Conservation (phyloP, 1,140 invertebrate species). For the Scaptomyza montana region DNA sequence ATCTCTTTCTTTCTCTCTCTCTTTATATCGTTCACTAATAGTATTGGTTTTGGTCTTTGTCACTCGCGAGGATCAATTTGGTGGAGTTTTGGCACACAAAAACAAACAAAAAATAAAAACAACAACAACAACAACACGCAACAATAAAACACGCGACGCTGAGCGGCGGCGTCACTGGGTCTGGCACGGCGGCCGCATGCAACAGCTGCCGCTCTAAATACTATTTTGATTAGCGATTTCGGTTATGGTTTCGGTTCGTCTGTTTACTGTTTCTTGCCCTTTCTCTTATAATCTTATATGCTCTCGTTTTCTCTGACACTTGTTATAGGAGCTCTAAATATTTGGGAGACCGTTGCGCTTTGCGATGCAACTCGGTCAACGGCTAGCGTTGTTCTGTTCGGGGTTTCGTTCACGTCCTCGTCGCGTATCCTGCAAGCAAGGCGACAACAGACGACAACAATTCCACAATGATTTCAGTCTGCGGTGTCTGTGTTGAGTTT, state of each 20-base stretch:
- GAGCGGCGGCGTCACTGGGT: conserved; percentile 69
- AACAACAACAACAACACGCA: conserved; percentile 28
- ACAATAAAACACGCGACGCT: conserved; percentile 39
- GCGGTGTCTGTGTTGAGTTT: conserved; percentile 18
- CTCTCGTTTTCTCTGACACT: conserved; percentile 10
- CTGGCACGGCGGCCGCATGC: conserved; percentile 67
- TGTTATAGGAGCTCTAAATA: neutral
- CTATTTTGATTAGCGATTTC: conserved; percentile 21
- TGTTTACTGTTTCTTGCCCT: neutral
- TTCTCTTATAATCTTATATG: neutral
- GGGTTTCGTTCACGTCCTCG: conserved; percentile 45
- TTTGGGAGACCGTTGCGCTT: conserved; percentile 21
- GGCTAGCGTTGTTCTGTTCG: conserved; percentile 68
- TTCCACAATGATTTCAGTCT: conserved; percentile 13
- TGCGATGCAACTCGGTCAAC: conserved; percentile 76
- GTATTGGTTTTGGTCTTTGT: conserved; percentile 19
- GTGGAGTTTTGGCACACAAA: conserved; percentile 23
- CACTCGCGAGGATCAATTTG: conserved; percentile 60
- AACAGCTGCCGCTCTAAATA: conserved; percentile 65
- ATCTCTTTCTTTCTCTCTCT: conserved; percentile 5
- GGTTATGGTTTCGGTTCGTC: conserved; percentile 5
- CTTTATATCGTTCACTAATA: conserved; percentile 1
- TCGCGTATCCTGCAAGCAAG: conserved; percentile 46
- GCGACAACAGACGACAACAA: conserved; percentile 12
- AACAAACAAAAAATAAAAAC: conserved; percentile 61